Conservation (phyloP, 2,888 invertebrate genomes). For the Drosophila pullipes region DNA sequence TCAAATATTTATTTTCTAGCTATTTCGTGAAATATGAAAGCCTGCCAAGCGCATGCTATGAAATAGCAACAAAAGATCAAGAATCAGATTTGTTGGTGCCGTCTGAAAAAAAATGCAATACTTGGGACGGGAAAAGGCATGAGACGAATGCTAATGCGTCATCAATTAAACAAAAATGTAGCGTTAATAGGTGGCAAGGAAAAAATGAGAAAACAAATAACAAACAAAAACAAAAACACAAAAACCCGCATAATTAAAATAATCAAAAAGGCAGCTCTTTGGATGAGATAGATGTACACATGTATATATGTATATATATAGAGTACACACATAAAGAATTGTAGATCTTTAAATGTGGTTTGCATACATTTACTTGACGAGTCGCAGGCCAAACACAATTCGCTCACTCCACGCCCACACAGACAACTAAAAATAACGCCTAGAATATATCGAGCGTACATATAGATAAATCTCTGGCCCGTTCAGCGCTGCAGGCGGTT, state of each 20-base stretch:
- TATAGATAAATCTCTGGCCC: constrained; percentile 40
- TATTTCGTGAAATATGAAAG: constrained; percentile 42
- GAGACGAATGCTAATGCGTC: constrained; percentile 62
- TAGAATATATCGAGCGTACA: constrained; percentile 27
- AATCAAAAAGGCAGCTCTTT: constrained; percentile 48
- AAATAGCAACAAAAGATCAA: constrained; percentile 56
- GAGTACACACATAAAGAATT: neutral
- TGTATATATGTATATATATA: neutral
- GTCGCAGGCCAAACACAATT: constrained; percentile 58
- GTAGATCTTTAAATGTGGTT: constrained; percentile 45
- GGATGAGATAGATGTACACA: constrained; percentile 1
- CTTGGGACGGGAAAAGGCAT: constrained; percentile 18
- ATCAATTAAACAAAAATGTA: constrained; percentile 78
- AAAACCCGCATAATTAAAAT: constrained; percentile 58
- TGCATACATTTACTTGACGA: constrained; percentile 64
- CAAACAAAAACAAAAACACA: constrained; percentile 20
- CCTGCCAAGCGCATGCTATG: constrained; percentile 52
- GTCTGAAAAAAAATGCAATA: constrained; percentile 75
- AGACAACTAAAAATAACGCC: constrained; percentile 66
- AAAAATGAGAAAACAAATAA: constrained; percentile 17
- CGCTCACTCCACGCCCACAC: constrained; percentile 65
- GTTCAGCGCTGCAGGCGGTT: constrained; percentile 48
- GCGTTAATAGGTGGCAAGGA: constrained; percentile 65
- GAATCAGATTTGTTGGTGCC: constrained; percentile 78
- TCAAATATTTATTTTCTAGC: constrained; percentile 40